These are phyloP conservation scores for Cuniculus paca DNA, from an alignment of 2,797 vertebrate species.

Conservation along the genomic window DNA sequence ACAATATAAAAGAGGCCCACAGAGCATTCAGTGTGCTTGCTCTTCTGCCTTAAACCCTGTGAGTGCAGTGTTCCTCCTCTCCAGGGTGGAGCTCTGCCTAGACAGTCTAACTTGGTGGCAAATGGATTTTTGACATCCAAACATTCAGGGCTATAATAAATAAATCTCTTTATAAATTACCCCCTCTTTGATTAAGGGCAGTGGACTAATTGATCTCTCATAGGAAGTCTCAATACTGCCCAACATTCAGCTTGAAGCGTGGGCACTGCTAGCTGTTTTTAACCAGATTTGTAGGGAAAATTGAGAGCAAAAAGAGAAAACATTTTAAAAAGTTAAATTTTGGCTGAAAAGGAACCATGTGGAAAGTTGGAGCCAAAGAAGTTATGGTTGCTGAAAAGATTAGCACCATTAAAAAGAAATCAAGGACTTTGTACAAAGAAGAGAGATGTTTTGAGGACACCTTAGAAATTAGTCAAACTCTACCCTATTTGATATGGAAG, in stretches of 20 bases:
- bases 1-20: neutral
- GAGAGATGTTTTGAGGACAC: neutral
- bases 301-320: neutral
- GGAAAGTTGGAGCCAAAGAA: neutral
- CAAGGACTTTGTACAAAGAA: neutral
- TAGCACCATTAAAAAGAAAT: neutral
- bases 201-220: neutral
- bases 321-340: neutral
- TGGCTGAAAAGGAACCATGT: neutral
- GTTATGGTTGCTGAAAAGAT: neutral
- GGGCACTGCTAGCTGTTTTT: neutral
- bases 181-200: neutral
- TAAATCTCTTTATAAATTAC: neutral
- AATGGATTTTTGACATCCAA: neutral
- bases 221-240: neutral
- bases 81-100: neutral
- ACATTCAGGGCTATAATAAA: neutral
- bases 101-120: neutral
- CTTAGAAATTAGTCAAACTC: neutral
- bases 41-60: too few relatives aligned
- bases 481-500: neutral
- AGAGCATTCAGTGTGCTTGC: accelerated
- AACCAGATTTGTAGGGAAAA: neutral
- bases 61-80: neutral
- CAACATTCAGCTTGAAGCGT: neutral